These are phyloP conservation scores for Drosophila takahashii DNA, from an alignment of 1,140 invertebrate species.

Conservation along the genomic window DNA sequence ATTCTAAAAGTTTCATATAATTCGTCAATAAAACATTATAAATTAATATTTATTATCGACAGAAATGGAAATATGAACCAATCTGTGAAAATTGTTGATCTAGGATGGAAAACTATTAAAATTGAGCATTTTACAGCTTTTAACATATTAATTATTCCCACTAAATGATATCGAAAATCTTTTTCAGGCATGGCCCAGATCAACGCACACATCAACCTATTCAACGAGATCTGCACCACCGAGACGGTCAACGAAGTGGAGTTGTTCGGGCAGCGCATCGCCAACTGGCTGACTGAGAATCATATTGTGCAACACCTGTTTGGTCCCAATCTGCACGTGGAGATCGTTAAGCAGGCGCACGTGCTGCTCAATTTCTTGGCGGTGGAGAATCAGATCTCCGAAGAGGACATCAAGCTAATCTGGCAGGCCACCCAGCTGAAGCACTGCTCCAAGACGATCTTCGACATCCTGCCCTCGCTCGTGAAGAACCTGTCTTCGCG, in stretches of 20 bases:
- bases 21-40: too few relatives aligned
- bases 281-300: conserved; percentile 94
- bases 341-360: conserved; percentile 97
- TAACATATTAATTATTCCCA: too few relatives aligned
- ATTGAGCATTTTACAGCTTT: too few relatives aligned
- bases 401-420: conserved; percentile 96
- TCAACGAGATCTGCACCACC: conserved; percentile 95
- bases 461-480: conserved; percentile 94
- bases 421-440: conserved; percentile 97
- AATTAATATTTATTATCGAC: too few relatives aligned
- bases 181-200: conserved; percentile 95
- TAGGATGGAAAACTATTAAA: too few relatives aligned
- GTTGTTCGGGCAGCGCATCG: conserved; percentile 92
- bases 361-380: conserved; percentile 96
- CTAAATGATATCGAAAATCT: neutral
- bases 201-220: conserved; percentile 95
- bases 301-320: conserved; percentile 97
- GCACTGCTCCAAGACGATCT: conserved; percentile 96
- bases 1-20: too few relatives aligned
- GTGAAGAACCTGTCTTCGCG: conserved; percentile 95
- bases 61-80: too few relatives aligned
- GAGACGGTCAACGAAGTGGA: conserved; percentile 94
- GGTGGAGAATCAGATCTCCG: conserved; percentile 94
- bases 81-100: too few relatives aligned
- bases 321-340: conserved; percentile 97